A percentile compares a stretch with the other conserved stretches of the same genome.
Conservation (phyloP, 1,140 invertebrate genomes). For the Lordiphosa clarofinis region DNA sequence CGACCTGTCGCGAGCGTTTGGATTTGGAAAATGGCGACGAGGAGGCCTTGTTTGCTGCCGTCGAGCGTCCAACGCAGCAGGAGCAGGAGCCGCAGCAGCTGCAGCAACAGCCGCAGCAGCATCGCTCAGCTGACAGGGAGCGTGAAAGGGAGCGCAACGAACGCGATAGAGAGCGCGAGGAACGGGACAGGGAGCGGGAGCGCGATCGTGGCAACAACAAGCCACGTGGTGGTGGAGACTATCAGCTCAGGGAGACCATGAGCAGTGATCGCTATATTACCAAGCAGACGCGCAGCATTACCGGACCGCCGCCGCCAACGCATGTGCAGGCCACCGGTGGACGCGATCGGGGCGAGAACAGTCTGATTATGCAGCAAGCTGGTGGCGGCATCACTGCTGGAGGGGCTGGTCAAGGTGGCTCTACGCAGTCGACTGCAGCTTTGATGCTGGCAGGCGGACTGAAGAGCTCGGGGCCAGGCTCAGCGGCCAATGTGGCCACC, state of each 20-base stretch:
- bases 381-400: conserved; percentile 29
- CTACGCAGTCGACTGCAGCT: conserved; percentile 55
- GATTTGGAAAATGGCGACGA: conserved; percentile 95
- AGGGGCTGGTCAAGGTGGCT: conserved; percentile 39
- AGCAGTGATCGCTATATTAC: conserved; percentile 74
- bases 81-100: conserved; percentile 8
- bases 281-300: conserved; percentile 68
- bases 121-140: conserved; percentile 43
- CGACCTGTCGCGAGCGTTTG: conserved; percentile 87
- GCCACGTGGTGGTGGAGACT: conserved; percentile 46
- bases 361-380: conserved; percentile 43
- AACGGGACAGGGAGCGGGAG: conserved; percentile 66
- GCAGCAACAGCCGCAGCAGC: conserved; percentile 25
- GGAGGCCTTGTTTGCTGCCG: conserved; percentile 88
- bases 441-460: conserved; percentile 55
- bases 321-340: conserved; percentile 47
- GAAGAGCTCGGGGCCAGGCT: conserved; percentile 46
- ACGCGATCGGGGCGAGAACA: conserved; percentile 58
- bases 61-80: conserved; percentile 80
- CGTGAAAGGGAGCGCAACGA: conserved; percentile 54
- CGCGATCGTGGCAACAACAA: conserved; percentile 66
- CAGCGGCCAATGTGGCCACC: conserved; percentile 38
- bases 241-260: conserved; percentile 69
- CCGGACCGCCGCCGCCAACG: conserved; percentile 63
- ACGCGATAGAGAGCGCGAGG: conserved; percentile 60